phyloP scores from a whole-genome alignment of 1,140 invertebrate genomes.

The Drosophila eugracilis region DNA sequence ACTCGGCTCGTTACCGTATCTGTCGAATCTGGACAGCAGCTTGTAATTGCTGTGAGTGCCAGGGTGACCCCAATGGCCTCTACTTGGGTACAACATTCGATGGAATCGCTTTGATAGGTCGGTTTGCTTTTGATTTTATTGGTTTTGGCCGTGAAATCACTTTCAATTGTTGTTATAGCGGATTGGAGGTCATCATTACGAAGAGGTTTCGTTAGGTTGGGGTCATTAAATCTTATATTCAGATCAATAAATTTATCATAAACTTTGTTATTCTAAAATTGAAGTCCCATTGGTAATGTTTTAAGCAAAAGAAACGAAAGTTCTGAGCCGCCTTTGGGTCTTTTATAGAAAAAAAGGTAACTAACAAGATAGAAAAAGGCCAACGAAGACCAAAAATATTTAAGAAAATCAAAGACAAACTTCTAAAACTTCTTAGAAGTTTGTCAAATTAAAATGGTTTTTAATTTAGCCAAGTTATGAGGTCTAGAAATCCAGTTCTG shows the following conservation, averaged over 20 bases:
- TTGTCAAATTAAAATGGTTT: not conserved
- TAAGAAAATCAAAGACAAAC: no score
- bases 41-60: not conserved
- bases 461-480: not conserved
- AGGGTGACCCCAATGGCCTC: not conserved
- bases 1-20: slow-evolving; percentile 10
- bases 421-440: not conserved
- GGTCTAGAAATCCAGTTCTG: not conserved
- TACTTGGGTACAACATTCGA: not conserved
- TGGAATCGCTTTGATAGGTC: not conserved
- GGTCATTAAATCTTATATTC: no score
- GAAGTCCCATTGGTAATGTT: no score
- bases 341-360: no score
- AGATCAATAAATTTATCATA: no score
- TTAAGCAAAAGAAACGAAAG: no score
- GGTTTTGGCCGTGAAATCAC: not conserved
- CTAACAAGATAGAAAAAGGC: no score
- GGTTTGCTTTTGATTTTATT: not conserved
- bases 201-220: not conserved
- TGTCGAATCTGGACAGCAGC: not conserved
- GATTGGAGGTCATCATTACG: not conserved
- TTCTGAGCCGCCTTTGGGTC: no score
- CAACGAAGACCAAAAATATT: no score
- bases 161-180: not conserved
- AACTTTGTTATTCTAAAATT: no score